Percentiles rank a stretch among this genome's conserved stretches.
Conservation (phyloP, 2,113 vertebrate species). For the Steatornis caripensis region DNA sequence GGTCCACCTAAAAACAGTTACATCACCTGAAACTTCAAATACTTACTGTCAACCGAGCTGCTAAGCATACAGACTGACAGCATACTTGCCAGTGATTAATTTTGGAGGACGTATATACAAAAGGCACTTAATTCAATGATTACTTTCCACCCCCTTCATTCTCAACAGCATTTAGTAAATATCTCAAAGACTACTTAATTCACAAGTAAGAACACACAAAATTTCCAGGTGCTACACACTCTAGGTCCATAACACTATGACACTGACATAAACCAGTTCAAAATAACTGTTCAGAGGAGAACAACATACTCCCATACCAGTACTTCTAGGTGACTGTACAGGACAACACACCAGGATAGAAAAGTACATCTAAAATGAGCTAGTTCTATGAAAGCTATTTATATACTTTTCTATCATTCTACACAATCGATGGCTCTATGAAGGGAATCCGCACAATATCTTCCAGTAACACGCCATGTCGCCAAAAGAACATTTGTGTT, state of each 20-base stretch:
- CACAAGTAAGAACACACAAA: neutral
- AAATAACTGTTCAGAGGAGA: neutral
- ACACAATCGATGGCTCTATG: neutral
- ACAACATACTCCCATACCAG: neutral
- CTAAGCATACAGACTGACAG: neutral
- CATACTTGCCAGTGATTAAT: neutral
- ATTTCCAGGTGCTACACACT: neutral
- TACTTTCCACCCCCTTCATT: neutral
- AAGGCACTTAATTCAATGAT: neutral
- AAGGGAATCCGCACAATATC: neutral
- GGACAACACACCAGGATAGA: neutral
- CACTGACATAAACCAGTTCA: neutral
- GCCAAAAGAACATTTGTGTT: too few species aligned
- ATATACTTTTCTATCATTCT: neutral
- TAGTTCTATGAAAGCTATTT: neutral
- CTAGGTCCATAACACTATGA: neutral
- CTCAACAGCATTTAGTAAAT: neutral
- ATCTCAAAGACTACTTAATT: neutral
- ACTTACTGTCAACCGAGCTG: accelerated
- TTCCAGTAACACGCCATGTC: neutral
- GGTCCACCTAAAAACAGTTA: neutral
- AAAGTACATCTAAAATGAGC: neutral
- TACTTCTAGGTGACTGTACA: neutral
- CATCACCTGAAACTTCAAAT: neutral
- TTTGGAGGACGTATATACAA: neutral